Conservation (phyloP, 1,140 invertebrate species). For the Sarcophaga peregrina region DNA sequence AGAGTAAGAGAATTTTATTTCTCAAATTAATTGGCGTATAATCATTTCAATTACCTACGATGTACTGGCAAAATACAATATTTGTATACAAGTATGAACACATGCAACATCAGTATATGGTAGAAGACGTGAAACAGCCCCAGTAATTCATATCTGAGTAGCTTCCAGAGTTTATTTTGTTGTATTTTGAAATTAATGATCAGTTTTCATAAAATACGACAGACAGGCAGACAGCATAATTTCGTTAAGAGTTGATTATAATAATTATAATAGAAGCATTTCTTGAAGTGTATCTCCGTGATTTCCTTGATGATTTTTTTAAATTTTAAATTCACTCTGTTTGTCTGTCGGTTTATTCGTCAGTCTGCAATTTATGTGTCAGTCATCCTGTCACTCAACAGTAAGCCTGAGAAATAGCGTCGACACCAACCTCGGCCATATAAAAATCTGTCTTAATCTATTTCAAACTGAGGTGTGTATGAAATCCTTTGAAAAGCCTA, state of each 20-base stretch:
- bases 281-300: not conserved
- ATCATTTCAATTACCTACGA: not conserved
- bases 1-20: too few species aligned
- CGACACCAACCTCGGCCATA: not conserved
- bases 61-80: not conserved
- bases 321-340: constrained; percentile 2
- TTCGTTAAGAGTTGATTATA: constrained; percentile 1
- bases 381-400: not conserved
- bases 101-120: not conserved
- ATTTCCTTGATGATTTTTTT: constrained; percentile 1
- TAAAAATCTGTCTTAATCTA: constrained; percentile 1
- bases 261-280: not conserved
- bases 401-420: not conserved
- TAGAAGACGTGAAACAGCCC: not conserved
- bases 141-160: too few species aligned
- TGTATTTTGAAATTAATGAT: constrained; percentile 1
- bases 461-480: constrained; percentile 3
- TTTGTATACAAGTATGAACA: not conserved
- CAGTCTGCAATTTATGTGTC: not conserved
- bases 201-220: not conserved
- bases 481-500: not conserved
- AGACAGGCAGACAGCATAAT: not conserved
- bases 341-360: too few species aligned
- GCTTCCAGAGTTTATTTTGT: too few species aligned
- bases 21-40: not conserved